Percentiles rank a stretch among this genome's conserved stretches.
phyloP scores from a whole-genome alignment of 2,888 invertebrate genomes.

The Lepidochrysops patricia region DNA sequence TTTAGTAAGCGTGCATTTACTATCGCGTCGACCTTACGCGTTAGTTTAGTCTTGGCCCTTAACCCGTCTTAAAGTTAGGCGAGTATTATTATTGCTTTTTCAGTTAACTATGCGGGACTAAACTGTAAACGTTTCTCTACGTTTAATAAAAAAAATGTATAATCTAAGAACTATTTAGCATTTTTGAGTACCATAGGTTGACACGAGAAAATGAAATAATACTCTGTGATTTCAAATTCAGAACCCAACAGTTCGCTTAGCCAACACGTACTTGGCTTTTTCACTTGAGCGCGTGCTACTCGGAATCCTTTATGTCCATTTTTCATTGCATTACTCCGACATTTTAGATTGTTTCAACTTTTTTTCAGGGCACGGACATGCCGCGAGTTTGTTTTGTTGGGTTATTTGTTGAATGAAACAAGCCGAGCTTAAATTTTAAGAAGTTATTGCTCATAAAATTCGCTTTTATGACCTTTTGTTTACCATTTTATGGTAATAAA shows the following conservation, averaged over 20 bases:
- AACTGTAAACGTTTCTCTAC: too few species aligned
- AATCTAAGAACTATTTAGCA: too few species aligned
- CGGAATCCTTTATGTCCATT: slow-evolving; percentile 51
- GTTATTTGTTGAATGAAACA: slow-evolving; percentile 47
- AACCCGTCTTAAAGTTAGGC: too few species aligned
- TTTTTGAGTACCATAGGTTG: too few species aligned
- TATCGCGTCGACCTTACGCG: too few species aligned
- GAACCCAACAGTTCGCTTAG: not conserved
- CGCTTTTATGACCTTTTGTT: slow-evolving; percentile 18
- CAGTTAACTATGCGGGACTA: too few species aligned
- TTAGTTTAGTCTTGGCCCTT: too few species aligned
- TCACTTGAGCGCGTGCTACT: slow-evolving; percentile 47
- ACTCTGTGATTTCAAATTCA: not conserved
- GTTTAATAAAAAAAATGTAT: too few species aligned
- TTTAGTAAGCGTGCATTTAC: too few species aligned
- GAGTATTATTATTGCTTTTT: too few species aligned
- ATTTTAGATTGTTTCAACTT: slow-evolving; percentile 56
- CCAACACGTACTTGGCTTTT: not conserved
- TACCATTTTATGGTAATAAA: slow-evolving; percentile 1
- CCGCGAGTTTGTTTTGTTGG: slow-evolving; percentile 49
- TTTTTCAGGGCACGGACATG: slow-evolving; percentile 52
- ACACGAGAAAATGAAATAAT: not conserved
- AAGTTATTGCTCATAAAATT: slow-evolving; percentile 36
- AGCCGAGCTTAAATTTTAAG: slow-evolving; percentile 40
- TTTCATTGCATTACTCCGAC: slow-evolving; percentile 49